A percentile compares a stretch with the other conserved stretches of the same genome.
Evolutionary conservation across 2,797 vertebrate species (phyloP).

Genomic region (Peromyscus eremicus): DNA sequence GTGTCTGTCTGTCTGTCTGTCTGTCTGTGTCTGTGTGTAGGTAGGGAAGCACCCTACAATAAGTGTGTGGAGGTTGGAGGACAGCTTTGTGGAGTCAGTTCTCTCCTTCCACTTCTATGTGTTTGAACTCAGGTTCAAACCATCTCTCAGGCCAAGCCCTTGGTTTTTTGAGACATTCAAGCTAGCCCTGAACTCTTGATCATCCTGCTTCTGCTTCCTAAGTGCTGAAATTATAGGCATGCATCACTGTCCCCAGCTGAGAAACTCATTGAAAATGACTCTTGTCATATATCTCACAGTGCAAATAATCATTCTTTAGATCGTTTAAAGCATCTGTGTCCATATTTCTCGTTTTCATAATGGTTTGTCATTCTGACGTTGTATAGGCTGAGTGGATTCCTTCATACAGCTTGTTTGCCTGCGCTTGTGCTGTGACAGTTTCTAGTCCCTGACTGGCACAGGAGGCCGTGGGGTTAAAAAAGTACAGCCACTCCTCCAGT

Average conservation of each 20-base stretch:
- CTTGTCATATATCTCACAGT: slow-evolving; percentile 30
- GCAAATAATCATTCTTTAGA: slow-evolving; percentile 27
- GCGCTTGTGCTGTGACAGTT: neutral
- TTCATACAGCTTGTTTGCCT: neutral
- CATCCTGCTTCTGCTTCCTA: neutral
- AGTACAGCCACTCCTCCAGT: neutral
- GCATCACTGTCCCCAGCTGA: neutral
- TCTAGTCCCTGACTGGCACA: neutral
- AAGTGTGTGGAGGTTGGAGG: neutral
- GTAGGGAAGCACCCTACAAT: neutral
- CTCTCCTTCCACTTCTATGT: neutral
- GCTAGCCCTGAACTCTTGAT: neutral
- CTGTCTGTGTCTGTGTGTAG: neutral
- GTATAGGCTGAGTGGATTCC: neutral
- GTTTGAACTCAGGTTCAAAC: neutral
- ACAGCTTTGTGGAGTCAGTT: neutral
- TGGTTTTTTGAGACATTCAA: neutral
- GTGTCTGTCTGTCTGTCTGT: too few species aligned
- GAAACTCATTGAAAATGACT: slow-evolving; percentile 15
- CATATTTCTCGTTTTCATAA: neutral
- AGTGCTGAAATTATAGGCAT: neutral
- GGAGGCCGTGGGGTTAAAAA: neutral
- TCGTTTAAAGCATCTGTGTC: neutral
- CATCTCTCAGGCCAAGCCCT: neutral
- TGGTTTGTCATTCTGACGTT: neutral